Evolutionary conservation across 2,888 invertebrate genomes (phyloP), one percentile per base, ranked within the genome.

Genomic region (Calameuta filiformis): DNA sequence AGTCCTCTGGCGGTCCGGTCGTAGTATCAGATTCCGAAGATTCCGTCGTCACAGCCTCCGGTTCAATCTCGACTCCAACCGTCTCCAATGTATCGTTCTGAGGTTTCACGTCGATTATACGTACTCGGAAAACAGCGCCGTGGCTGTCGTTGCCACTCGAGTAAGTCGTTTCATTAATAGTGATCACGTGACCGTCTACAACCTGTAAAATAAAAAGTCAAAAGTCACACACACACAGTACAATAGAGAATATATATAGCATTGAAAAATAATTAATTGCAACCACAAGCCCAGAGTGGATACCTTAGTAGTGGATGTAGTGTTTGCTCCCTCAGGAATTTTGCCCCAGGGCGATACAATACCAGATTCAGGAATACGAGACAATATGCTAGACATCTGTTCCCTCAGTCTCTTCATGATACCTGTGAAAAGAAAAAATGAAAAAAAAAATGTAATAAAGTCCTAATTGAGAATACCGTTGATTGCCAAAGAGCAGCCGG

Each of bases 91-190:
- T 87, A 4, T 84, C 84, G 78, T 89, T 87, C 76, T 91, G 87
- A 0, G 93, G 93, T 81, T 91, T 90, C 9, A 93, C 91, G 82
- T 93, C 92, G 78, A 93, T 89, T 1, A 92, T 88, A 68, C 92
- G 91, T 1, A 93, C 90, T 82, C 92, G 92, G 87, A 93, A 90
- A 80, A 92, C 87, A 12, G 92, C 87, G 15, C 90, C 91, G 12
- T 87, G 86, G 15, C 83, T 80, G 37, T 91, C 91, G 81, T 92
- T 91, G n/a, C 91, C 91, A 73, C 91, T 89, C 69, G 89, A 88
- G 89, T 92, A 93, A 76, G 92, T 92, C 1, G 94, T 93, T 84
- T 93, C 93, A 86, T 94, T 94, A 80, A 93, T 92, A 40, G 93
- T 92, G 73, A 93, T 93, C 40, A 92, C 91, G 86, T 93, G 93